Evolutionary conservation across 2,888 invertebrate genomes (phyloP), one percentile per base, ranked within the genome.

Genomic region (Catocala nupta): DNA sequence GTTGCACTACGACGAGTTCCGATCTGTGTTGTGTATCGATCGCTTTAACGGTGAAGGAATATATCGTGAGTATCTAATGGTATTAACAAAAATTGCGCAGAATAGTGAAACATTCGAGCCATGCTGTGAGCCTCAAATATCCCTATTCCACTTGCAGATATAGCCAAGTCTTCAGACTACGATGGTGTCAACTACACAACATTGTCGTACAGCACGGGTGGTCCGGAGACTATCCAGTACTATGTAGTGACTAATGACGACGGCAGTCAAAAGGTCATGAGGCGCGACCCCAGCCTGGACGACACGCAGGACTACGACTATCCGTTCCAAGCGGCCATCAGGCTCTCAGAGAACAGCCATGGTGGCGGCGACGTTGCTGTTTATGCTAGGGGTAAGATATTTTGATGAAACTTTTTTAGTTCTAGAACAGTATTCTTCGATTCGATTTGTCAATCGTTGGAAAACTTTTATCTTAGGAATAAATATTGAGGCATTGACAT

Each of bases 311-410:
- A 95, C 66, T 96, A 95, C 81, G 93, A 95, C 45, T 97, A 97
- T 42, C 97, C 97, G 81, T 96, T 97, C 71, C 63, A 64, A 12
- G 96, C 97, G 0, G 95, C 95, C 0, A 95, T 97, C 43, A 94
- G 95, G 68, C 95, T 96, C 5, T 95, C 96, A 72, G 97, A 97
- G 84, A 97, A 97, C 78, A 95, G 96, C 43, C 98, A 98, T 74
- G 97, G 97, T 0, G 98, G 98, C 0, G 97, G 97, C 13, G 98
- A 99, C 87, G 98, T 98, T 0, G 94, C 96, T 1, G 95, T 98
- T 57, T 98, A 97, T 89, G 98, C 98, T 36, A 95, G 93, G 88
- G 97, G 97, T 93, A 36, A 61, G 73, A 25, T 61, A 10, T 39
- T 55, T 25, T 25, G 25, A 25, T 25, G 25, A 25, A 25, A 25